Percentiles rank a stretch among this genome's conserved stretches.
phyloP scores from a whole-genome alignment of 2,113 vertebrate genomes.

The Capreolus pygargus region DNA sequence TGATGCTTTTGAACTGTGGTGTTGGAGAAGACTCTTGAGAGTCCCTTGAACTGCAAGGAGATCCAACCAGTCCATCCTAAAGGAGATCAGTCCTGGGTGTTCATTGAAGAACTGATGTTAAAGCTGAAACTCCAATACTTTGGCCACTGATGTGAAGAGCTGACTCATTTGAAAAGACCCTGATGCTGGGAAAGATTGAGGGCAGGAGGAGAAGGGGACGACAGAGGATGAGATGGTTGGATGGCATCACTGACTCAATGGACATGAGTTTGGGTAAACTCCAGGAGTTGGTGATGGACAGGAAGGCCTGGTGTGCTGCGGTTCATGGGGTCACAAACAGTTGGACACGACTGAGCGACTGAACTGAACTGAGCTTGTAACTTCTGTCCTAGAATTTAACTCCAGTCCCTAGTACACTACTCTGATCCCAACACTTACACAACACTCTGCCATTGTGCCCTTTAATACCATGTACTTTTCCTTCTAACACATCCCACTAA shows the following conservation, averaged over 20 bases:
- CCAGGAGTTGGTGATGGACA: neutral
- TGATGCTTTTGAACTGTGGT: neutral
- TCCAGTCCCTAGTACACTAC: neutral
- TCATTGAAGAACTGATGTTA: neutral
- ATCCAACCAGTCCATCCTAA: neutral
- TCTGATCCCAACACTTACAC: neutral
- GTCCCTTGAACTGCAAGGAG: no score
- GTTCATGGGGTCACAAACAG: neutral
- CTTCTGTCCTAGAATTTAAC: neutral
- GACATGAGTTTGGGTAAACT: neutral
- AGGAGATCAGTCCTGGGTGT: neutral
- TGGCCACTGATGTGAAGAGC: neutral
- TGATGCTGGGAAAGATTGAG: neutral
- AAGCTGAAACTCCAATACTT: neutral
- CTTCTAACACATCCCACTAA: neutral
- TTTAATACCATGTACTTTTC: neutral
- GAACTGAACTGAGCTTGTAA: neutral
- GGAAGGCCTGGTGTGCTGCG: neutral
- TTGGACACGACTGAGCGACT: fast-evolving
- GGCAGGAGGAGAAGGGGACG: neutral
- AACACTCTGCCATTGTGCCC: neutral
- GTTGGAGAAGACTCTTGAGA: neutral
- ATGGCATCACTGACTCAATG: neutral
- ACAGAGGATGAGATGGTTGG: neutral
- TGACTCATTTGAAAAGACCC: neutral